These are phyloP conservation scores for Polyergus mexicanus DNA, from an alignment of 1,140 invertebrate species.

Conservation along the genomic window DNA sequence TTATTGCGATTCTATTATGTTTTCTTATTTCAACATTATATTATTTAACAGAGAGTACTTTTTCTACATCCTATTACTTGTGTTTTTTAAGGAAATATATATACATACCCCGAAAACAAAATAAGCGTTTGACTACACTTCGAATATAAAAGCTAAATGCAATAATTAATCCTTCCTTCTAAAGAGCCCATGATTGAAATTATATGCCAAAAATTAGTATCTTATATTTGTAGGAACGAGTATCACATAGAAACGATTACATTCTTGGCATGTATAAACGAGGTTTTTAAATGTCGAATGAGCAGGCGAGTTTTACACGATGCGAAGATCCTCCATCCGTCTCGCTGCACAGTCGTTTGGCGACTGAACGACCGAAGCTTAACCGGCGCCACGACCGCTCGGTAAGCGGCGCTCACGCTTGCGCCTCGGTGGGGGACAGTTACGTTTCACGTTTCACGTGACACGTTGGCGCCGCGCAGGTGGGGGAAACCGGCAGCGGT, in stretches of 20 bases:
- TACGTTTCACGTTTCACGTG: slow-evolving; percentile 66
- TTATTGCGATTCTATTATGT: background rate
- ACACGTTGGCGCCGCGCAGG: slow-evolving; percentile 68
- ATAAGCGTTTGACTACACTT: background rate
- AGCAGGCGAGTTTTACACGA: slow-evolving; percentile 58
- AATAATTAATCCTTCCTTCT: background rate
- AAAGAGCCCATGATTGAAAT: background rate
- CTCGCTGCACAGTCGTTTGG: slow-evolving; percentile 24
- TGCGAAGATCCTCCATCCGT: slow-evolving; percentile 31
- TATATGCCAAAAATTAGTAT: background rate
- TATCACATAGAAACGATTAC: background rate
- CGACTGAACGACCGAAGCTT: slow-evolving; percentile 30
- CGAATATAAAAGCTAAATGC: background rate
- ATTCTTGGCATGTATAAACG: slow-evolving; percentile 17
- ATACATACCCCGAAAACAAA: no score
- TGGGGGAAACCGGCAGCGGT: slow-evolving; percentile 50
- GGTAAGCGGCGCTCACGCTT: no score
- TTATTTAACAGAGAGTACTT: background rate
- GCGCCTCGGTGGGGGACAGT: slow-evolving; percentile 43
- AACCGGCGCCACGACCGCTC: slow-evolving; percentile 62
- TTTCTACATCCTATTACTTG: no score
- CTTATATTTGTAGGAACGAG: slow-evolving; percentile 7
- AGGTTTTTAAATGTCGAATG: slow-evolving; percentile 31
- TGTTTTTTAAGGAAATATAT: no score
- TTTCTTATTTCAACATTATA: background rate